Evolutionary conservation across 23 tunicate genomes (phyloP), one percentile per base, ranked within the genome.

Genomic region (Trididemnum nubilum): DNA sequence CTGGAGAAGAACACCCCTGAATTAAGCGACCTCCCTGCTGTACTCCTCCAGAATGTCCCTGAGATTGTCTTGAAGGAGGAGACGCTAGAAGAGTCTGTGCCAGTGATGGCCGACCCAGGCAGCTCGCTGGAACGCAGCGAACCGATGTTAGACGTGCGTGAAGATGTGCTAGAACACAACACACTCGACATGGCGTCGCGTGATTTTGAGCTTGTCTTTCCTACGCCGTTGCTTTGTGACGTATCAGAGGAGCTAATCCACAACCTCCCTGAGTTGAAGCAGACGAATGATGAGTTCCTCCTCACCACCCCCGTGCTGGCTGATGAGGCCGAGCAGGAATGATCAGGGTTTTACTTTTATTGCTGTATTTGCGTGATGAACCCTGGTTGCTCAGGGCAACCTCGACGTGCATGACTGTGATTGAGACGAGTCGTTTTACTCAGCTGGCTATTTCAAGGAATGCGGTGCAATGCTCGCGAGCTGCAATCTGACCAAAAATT

Each of bases 271-370:
- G 9, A 28, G 64, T 73, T 83, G 26, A 73, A 37, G 22, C 60
- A 83, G 1, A 61, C 73, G 18, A 72, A 81, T 0, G 63, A 73
- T 19, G 87, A 83, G 38, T 83, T 83, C 37, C 54, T 83, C 36
- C 59, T 83, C 34, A 73, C 80, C 0, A 36, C 81, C 0, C 87
- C 87, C 3, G 24, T 4, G 73, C 39, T 83, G 5, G 29, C 23
- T 15, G 86, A 71, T 2, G 75, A 81, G 18, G 57, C 18, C 71
- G 30, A 64, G n/a, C n/a, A 64, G n/a, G n/a, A n/a, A n/a, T n/a
- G n/a, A n/a, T n/a, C n/a, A n/a, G n/a, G n/a, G n/a, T n/a, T n/a
- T n/a, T n/a, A n/a, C n/a, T n/a, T n/a, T n/a, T n/a, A n/a, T n/a
- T n/a, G n/a, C n/a, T n/a, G n/a, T n/a, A n/a, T n/a, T n/a, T n/a